A percentile compares a stretch with the other conserved stretches of the same genome.
These are phyloP conservation scores for Chondrilla cf. caribensis DNA, from an alignment of 37 sponge, comb jelly and placozoan species.

Conservation along the genomic window DNA sequence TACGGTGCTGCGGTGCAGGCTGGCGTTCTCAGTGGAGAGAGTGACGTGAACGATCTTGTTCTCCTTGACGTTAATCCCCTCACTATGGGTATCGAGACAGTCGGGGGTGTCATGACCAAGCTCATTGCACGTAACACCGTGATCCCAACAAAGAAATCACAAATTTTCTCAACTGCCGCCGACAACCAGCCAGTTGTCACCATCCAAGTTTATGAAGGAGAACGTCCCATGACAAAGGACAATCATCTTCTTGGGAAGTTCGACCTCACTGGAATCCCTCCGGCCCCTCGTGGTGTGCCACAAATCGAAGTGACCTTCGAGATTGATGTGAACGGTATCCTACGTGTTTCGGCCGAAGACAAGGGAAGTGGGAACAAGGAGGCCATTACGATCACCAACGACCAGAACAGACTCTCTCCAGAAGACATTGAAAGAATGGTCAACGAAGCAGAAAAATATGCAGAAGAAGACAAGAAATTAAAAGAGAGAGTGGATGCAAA, in stretches of 20 bases:
- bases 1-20: constrained; percentile 98
- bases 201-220: constrained; percentile 99
- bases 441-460: constrained; percentile 94
- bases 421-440: constrained; percentile 98
- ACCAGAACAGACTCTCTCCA: constrained; percentile 91
- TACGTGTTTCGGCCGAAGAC: constrained; percentile 95
- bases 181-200: constrained; percentile 99
- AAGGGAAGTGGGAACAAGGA: constrained; percentile 95
- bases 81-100: constrained; percentile 98
- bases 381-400: constrained; percentile 96
- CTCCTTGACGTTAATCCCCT: constrained; percentile 97
- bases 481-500: constrained; percentile 86
- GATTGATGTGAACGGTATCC: constrained; percentile 97
- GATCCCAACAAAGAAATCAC: constrained; percentile 99
- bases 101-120: constrained; percentile 99
- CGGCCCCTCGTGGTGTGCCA: constrained; percentile 97
- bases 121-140: constrained; percentile 93
- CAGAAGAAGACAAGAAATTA: constrained; percentile 96
- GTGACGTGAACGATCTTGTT: constrained; percentile 66
- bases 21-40: constrained; percentile 95
- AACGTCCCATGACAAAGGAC: constrained; percentile 97
- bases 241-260: constrained; percentile 96
- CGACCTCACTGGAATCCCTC: constrained; percentile 95
- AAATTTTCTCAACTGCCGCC: constrained; percentile 96
- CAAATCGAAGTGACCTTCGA: constrained; percentile 99